Conservation (phyloP, 2,113 vertebrate genomes). For the Isichthys henryi region DNA sequence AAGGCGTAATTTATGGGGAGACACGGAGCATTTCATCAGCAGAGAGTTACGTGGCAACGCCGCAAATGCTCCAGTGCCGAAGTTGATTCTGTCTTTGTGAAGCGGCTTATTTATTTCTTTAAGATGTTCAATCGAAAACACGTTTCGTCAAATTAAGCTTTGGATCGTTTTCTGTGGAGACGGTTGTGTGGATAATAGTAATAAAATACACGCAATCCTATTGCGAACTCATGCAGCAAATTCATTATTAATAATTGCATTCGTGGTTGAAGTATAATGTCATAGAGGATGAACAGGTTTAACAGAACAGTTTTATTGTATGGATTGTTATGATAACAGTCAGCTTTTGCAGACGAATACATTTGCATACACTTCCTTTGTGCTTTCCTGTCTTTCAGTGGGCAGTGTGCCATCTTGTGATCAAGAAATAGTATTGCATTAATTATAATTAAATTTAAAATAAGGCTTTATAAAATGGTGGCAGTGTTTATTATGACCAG, state of each 20-base stretch:
- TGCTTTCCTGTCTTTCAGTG: constrained; percentile 17
- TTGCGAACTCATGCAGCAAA: not conserved
- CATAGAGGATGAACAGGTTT: not conserved
- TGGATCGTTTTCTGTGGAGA: not conserved
- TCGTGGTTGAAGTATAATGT: not conserved
- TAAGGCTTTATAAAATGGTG: not conserved
- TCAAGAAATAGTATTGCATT: constrained; percentile 21
- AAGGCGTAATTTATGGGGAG: constrained; percentile 24
- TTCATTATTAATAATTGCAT: not conserved
- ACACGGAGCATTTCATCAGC: constrained; percentile 27
- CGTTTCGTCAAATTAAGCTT: not conserved
- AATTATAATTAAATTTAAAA: constrained; percentile 10
- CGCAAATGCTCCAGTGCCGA: not conserved
- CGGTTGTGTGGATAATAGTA: not conserved
- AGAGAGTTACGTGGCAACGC: not conserved
- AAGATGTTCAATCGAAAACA: not conserved
- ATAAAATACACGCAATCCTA: not conserved
- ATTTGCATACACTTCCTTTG: constrained; percentile 12
- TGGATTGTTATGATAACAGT: not conserved
- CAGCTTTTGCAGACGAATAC: not conserved
- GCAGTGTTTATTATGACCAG: not conserved
- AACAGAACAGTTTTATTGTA: not conserved
- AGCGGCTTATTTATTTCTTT: not conserved
- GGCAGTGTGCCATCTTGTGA: constrained; percentile 41
- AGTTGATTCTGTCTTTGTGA: constrained; percentile 8